Conservation (phyloP, 2,797 vertebrate genomes). For the Synanceia verrucosa region DNA sequence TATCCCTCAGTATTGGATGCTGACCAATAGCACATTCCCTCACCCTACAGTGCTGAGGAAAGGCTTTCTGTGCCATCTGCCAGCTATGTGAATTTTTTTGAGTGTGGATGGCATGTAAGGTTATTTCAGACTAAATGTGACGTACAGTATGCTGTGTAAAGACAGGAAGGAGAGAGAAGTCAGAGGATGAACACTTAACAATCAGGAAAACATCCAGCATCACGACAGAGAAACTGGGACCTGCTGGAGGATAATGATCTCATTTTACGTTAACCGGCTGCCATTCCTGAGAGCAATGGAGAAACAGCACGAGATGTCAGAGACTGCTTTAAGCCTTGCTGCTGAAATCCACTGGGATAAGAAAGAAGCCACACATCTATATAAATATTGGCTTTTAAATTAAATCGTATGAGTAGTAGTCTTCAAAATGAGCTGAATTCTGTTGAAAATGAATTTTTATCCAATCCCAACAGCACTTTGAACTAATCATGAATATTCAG, state of each 20-base stretch:
- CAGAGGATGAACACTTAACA: slow-evolving; percentile 3
- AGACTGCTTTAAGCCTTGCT: slow-evolving; percentile 4
- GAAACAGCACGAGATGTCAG: slow-evolving; percentile 33
- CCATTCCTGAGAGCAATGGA: slow-evolving; percentile 30
- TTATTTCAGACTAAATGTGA: slow-evolving; percentile 43
- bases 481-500: slow-evolving; percentile 60
- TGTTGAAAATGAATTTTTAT: neutral
- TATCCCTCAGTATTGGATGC: slow-evolving; percentile 40
- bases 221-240: neutral
- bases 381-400: slow-evolving; percentile 49
- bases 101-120: slow-evolving; percentile 38
- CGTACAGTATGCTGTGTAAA: slow-evolving; percentile 10
- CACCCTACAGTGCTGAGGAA: slow-evolving; percentile 48
- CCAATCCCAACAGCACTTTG: slow-evolving; percentile 18
- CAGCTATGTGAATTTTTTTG: slow-evolving; percentile 27
- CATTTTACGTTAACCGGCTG: slow-evolving; percentile 28
- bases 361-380: slow-evolving; percentile 45
- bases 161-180: slow-evolving; percentile 8
- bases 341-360: slow-evolving; percentile 34
- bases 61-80: slow-evolving; percentile 52
- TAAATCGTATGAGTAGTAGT: slow-evolving; percentile 14
- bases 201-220: neutral
- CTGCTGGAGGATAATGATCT: slow-evolving; percentile 40
- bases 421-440: slow-evolving; percentile 32
- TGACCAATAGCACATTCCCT: slow-evolving; percentile 51